Evolutionary conservation across 1,140 invertebrate genomes (phyloP), one percentile per base, ranked within the genome.

Genomic region (Cotesia typhae): DNA sequence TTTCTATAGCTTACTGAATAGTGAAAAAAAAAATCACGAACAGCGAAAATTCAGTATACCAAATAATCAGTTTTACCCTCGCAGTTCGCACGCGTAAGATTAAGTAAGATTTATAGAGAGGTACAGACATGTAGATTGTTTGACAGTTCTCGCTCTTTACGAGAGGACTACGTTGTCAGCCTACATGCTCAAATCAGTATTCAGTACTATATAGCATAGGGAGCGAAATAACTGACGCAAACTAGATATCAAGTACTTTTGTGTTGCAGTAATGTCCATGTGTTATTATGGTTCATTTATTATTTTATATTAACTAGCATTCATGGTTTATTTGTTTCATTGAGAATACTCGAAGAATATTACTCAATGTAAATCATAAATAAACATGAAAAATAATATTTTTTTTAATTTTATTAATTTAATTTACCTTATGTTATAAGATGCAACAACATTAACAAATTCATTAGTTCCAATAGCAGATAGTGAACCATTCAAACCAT

Each of bases 401-500:
- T 0, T 41, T 41, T 47, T 10, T 47, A 6, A 0, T 47, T 47
- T 47, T 47, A 5, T 47, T 9, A 47, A 47, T 47, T 47, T 47
- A 7, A 10, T 10, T 47, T 87, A 94, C 92, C 91, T 93, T 89
- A 93, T 93, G 80, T 92, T 92, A 80, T 94, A 94, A 4, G 91
- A 90, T 71, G 82, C 85, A 61, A 86, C 85, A 53, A 89, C 88
- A 28, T 89, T 91, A 5, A 90, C 90, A 36, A 94, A 85, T 82
- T 95, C 93, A 12, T 82, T 82, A 4, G 92, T 91, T 7, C 92
- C 92, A 9, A 95, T 87, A 4, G 92, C 92, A 3, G 92, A 93
- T 4, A 95, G 87, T 4, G 92, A 92, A 57, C 92, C 92, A 82
- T 95, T 94, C 79, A 95, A 92, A 83, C 94, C 93, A 14, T 91